Conservation (phyloP, 2,113 vertebrate genomes). For the Alces alces region DNA sequence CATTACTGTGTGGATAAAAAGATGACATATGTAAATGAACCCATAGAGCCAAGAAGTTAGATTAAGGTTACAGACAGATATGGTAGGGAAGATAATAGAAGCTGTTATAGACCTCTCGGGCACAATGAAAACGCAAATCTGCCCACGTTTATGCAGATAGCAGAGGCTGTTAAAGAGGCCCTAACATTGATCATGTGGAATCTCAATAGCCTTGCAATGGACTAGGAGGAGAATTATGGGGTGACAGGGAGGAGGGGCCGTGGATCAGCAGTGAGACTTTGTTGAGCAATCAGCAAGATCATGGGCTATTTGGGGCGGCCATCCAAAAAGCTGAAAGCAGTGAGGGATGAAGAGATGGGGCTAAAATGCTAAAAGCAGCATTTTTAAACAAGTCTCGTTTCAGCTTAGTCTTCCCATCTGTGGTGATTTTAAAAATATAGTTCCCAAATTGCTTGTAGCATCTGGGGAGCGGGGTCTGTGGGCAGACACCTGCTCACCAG, state of each 20-base stretch:
- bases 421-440: slow-evolving; percentile 66
- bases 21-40: not conserved
- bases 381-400: slow-evolving; percentile 59
- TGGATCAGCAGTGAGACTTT: not conserved
- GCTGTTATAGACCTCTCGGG: not conserved
- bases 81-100: not conserved
- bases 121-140: slow-evolving; percentile 38
- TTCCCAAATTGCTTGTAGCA: slow-evolving; percentile 56
- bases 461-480: slow-evolving; percentile 36
- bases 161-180: slow-evolving; percentile 45
- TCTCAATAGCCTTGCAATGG: not conserved
- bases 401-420: slow-evolving; percentile 64
- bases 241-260: not conserved
- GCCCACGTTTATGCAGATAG: slow-evolving; percentile 54
- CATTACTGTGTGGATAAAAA: slow-evolving; percentile 44
- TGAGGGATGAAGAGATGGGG: slow-evolving; percentile 11
- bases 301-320: not conserved
- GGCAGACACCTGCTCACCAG: slow-evolving; percentile 56
- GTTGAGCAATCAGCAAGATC: slow-evolving; percentile 3
- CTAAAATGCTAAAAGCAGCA: slow-evolving; percentile 59
- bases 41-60: not conserved
- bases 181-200: slow-evolving; percentile 22
- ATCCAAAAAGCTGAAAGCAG: not conserved
- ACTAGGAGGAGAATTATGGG: not conserved
- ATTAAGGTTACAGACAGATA: not conserved